These are phyloP conservation scores for Epinephelus cyanopodus DNA, from an alignment of 2,113 vertebrate species.

Conservation along the genomic window DNA sequence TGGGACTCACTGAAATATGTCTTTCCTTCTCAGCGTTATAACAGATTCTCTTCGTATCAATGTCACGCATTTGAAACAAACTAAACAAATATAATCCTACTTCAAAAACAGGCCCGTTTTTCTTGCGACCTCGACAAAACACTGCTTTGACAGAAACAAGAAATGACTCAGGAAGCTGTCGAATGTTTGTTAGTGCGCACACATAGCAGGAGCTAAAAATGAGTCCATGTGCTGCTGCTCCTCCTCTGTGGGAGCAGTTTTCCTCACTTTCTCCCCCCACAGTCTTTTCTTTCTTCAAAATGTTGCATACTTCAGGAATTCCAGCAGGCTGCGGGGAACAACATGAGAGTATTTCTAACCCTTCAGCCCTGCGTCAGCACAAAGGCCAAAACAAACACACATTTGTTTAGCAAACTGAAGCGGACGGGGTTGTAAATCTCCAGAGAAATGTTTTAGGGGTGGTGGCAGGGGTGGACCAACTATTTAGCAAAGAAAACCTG, in stretches of 20 bases:
- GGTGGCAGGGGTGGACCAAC: constrained; percentile 24
- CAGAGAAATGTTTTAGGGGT: constrained; percentile 46
- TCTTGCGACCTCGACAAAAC: constrained; percentile 31
- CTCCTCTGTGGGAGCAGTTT: constrained; percentile 20
- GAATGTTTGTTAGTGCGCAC: constrained; percentile 18
- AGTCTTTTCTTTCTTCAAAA: constrained; percentile 41
- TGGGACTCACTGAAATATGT: constrained; percentile 20
- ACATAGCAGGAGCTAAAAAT: constrained; percentile 32
- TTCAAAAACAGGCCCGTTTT: constrained; percentile 20
- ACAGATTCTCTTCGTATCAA: constrained; percentile 13
- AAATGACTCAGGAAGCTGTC: constrained; percentile 18
- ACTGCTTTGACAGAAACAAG: constrained; percentile 15
- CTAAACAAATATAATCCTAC: constrained; percentile 20
- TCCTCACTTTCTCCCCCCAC: not conserved
- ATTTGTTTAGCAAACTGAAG: constrained; percentile 74
- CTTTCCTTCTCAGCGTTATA: constrained; percentile 33
- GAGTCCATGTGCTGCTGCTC: constrained; percentile 34
- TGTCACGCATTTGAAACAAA: constrained; percentile 16
- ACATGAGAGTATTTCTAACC: constrained; percentile 40
- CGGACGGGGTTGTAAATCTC: constrained; percentile 57
- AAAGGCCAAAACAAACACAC: constrained; percentile 76
- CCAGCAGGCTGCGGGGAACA: constrained; percentile 62
- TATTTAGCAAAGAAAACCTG: constrained; percentile 27
- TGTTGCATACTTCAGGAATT: constrained; percentile 60
- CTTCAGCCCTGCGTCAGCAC: constrained; percentile 55